Conservation (phyloP, 2,797 vertebrate species). For the Luscinia luscinia region DNA sequence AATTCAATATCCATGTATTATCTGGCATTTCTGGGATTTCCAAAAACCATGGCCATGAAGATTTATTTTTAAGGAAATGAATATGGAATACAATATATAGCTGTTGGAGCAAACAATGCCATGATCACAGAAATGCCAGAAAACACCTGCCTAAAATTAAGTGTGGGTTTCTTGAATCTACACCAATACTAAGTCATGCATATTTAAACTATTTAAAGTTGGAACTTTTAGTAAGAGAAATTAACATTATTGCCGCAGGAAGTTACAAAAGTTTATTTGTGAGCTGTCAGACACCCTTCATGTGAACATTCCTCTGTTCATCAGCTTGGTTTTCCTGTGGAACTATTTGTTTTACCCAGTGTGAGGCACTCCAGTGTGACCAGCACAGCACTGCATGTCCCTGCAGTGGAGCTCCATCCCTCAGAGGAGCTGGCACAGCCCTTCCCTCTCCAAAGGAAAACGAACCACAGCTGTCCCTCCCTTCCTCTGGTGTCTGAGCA, state of each 20-base stretch:
- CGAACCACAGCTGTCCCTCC: not conserved
- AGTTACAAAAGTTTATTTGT: not conserved
- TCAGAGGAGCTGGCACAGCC: not conserved
- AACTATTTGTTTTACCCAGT: not conserved
- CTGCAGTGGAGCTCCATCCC: not conserved
- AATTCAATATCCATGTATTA: not conserved
- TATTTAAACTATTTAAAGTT: not conserved
- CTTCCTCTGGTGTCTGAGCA: not conserved
- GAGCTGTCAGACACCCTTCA: not conserved
- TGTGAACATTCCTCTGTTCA: not conserved
- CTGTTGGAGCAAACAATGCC: not conserved
- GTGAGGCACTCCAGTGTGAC: not conserved
- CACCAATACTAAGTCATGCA: not conserved
- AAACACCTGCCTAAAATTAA: slow-evolving; percentile 5
- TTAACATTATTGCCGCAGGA: not conserved
- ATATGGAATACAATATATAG: not conserved
- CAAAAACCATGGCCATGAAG: not conserved
- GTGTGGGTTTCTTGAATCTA: not conserved
- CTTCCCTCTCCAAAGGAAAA: not conserved
- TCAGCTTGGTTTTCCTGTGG: not conserved
- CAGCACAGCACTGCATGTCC: not conserved
- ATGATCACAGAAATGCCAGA: not conserved
- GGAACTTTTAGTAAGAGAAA: not conserved
- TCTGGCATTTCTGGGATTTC: not conserved
- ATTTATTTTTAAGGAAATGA: slow-evolving; percentile 27